Percentiles rank a stretch among this genome's conserved stretches.
These are phyloP conservation scores for Cinara cedri DNA, from an alignment of 2,888 invertebrate species.

Conservation along the genomic window DNA sequence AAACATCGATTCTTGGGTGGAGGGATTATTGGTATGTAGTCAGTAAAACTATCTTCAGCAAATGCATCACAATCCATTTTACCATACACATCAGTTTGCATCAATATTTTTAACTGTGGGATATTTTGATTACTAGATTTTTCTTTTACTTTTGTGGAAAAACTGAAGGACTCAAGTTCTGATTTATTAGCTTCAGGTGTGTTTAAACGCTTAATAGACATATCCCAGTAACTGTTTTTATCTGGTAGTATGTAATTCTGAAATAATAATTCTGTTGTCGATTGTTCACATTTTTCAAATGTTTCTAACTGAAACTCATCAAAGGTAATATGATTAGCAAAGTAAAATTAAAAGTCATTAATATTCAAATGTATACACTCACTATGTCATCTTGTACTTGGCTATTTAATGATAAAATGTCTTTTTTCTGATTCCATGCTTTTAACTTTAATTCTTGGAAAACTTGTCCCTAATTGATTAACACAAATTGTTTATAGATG, in stretches of 20 bases:
- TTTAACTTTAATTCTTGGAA: background rate
- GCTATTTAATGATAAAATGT: background rate
- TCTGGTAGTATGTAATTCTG: constrained; percentile 10
- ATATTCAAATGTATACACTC: background rate
- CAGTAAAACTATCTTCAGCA: constrained; percentile 16
- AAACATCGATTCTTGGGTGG: constrained; percentile 28
- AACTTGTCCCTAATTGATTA: constrained; percentile 1
- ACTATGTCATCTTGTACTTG: constrained; percentile 10
- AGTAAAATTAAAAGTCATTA: background rate
- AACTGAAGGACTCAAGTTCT: constrained; percentile 14
- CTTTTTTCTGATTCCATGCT: background rate
- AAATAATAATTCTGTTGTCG: background rate
- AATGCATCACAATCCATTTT: constrained; percentile 14
- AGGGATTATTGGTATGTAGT: constrained; percentile 47
- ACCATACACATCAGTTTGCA: constrained; percentile 39
- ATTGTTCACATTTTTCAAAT: constrained; percentile 30
- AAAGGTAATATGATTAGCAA: background rate
- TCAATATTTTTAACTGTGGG: background rate
- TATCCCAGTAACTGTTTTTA: constrained; percentile 43
- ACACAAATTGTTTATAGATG: background rate
- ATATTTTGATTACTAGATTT: background rate
- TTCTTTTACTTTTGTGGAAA: background rate
- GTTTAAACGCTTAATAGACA: background rate
- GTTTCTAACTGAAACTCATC: constrained; percentile 17
- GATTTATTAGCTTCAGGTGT: background rate